Evolutionary conservation across 2,888 invertebrate species (phyloP), one percentile per base, ranked within the genome.

Genomic region (Scelioninae gen. 2): DNA sequence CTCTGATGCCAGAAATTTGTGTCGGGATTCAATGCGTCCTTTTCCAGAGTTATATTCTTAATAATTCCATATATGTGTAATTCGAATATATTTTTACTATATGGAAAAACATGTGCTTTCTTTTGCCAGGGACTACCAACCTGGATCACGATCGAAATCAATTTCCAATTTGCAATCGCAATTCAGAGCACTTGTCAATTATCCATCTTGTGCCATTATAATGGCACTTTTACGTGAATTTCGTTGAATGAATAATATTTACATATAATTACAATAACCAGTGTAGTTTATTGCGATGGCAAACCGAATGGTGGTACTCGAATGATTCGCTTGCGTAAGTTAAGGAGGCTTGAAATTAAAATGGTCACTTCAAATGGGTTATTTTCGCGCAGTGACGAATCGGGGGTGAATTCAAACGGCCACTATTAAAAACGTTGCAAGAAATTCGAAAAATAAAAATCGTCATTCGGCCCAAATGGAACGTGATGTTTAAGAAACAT

Each of bases 111-210:
- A n/a, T n/a, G n/a, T n/a, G n/a, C n/a, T n/a, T n/a, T n/a, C n/a
- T n/a, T n/a, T n/a, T n/a, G n/a, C n/a, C n/a, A n/a, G n/a, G n/a
- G n/a, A 10, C 4, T 19, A 22, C 50, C 3, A 33, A 16, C 16
- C 37, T 11, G 52, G 22, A 37, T 52, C 22, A 13, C 22, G 52
- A 37, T 52, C 7, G 37, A 52, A 18, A 3, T 37, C 10, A 25
- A 35, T 35, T 50, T 33, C n/a, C 11, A 50, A 33, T 50, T 33
- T 50, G 50, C 18, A 4, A 50, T 33, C 33, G 50, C 50, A 50
- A 50, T 33, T 50, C 19, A 6, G 19, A 18, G 18, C n/a, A 50
- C 33, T 33, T 33, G 50, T 50, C 50, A 50, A 50, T 50, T 50
- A 50, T 50, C n/a, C n/a, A n/a, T n/a, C n/a, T n/a, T n/a, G n/a